Evolutionary conservation across 2,797 vertebrate genomes (phyloP), one percentile per base, ranked within the genome.

Genomic region (Clarias laeviceps): DNA sequence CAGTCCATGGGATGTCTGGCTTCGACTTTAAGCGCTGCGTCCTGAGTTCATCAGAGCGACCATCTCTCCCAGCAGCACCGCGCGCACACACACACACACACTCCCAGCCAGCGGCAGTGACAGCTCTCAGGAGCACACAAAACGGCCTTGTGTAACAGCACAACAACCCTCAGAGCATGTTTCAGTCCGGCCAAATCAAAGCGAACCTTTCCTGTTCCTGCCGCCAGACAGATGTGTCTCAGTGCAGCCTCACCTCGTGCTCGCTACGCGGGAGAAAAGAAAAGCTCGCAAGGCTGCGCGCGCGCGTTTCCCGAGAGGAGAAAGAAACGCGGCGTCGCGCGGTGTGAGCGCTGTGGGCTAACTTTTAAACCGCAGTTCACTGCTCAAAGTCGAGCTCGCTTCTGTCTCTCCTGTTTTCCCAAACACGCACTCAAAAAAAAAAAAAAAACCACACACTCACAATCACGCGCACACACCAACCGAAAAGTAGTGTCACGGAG

Each of bases 341-440:
- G 20, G 4, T 17, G 12, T 37, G 27, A 18, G 22, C 50, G 72
- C n/a, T 61, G 22, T 6, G 18, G 45, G 29, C 18, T 3, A 95
- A 95, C 94, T 95, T 95, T 94, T 93, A 91, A 20, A 92, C 91
- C 92, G 90, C 91, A 93, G 90, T 88, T 83, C 86, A 1, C 56
- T 24, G 29, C 14, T 29, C n/a, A 34, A 92, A 85, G 82, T 82
- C 32, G 86, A 84, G 84, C 54, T 79, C 17, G 74, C 45, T 32
- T 45, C n/a, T 37, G 70, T 22, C 6, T 72, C 32, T 57, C 37
- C 29, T 22, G 81, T n/a, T 70, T 40, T n/a, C 59, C 59, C n/a
- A 80, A 50, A 80, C 62, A 66, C 32, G 22, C 81, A 27, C 32
- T 18, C 66, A 2, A 61, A 72, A 82, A 82, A 37, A 68, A 66